phyloP scores from a whole-genome alignment of 2,888 invertebrate species.

The Mythimna albipuncta region DNA sequence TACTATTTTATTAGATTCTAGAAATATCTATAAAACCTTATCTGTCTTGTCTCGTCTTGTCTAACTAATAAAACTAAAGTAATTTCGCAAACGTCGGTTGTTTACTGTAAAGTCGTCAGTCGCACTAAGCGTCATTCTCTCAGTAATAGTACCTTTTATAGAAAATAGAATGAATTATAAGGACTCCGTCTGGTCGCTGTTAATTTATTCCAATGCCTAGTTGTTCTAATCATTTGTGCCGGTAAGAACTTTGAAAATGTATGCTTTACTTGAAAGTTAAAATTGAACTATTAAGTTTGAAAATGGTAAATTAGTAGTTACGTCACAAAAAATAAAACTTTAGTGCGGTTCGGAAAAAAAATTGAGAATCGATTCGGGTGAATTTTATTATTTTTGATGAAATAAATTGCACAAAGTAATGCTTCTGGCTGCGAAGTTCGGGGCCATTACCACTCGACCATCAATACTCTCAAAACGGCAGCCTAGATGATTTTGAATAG shows the following conservation, averaged over 20 bases:
- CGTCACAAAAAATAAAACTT: too few species aligned
- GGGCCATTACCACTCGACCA: too few species aligned
- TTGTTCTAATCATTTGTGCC: slow-evolving; percentile 41
- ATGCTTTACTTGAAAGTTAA: slow-evolving; percentile 6
- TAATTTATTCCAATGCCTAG: slow-evolving; percentile 35
- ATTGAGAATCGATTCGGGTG: too few species aligned
- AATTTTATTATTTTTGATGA: too few species aligned
- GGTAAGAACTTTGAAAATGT: slow-evolving; percentile 6
- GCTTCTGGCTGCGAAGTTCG: too few species aligned
- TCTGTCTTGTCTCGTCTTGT: slow-evolving; percentile 29
- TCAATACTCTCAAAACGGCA: too few species aligned
- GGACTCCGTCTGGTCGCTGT: slow-evolving; percentile 23
- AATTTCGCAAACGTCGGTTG: slow-evolving; percentile 27
- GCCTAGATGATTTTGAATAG: too few species aligned
- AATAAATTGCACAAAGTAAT: too few species aligned
- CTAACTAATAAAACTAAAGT: slow-evolving; percentile 28
- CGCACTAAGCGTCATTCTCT: not conserved
- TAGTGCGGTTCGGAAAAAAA: too few species aligned
- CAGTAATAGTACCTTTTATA: not conserved
- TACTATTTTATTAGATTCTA: not conserved
- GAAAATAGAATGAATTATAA: slow-evolving; percentile 15
- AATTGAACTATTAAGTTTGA: slow-evolving; percentile 3
- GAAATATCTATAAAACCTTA: slow-evolving; percentile 6
- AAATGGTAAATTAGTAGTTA: too few species aligned
- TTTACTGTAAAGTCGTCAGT: slow-evolving; percentile 23